Evolutionary conservation across 2,113 vertebrate genomes (phyloP).

Genomic region (Coracopsis vasa): DNA sequence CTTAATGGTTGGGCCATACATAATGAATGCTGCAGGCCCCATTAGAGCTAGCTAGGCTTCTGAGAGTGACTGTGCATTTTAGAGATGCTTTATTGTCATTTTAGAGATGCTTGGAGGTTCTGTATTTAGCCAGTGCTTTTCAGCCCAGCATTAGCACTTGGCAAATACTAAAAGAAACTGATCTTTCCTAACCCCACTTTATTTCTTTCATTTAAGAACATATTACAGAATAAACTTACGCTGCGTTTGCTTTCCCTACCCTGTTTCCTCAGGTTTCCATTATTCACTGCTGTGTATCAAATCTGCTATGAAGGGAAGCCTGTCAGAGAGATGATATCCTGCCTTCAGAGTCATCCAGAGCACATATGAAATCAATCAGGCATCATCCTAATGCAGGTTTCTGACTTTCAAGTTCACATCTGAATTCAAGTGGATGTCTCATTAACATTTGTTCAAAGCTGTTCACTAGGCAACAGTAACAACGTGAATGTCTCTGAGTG

Average conservation of each 20-base stretch:
- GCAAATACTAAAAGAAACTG: not conserved
- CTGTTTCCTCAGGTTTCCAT: slow-evolving; percentile 77
- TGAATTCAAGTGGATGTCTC: not conserved
- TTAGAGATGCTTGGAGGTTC: not conserved
- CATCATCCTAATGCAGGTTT: not conserved
- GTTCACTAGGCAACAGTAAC: not conserved
- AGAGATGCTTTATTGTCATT: not conserved
- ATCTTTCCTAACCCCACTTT: not conserved
- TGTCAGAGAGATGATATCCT: slow-evolving; percentile 82
- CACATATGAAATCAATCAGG: slow-evolving; percentile 70
- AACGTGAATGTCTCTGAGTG: not conserved
- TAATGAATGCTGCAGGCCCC: not conserved
- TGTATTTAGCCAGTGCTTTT: not conserved
- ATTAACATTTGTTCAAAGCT: not conserved
- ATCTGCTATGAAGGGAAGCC: slow-evolving; percentile 87
- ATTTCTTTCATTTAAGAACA: not conserved
- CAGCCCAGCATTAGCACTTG: not conserved
- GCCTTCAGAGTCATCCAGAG: slow-evolving; percentile 86
- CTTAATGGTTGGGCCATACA: not conserved
- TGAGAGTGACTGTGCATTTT: not conserved
- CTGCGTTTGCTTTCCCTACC: not conserved
- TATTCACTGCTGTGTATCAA: slow-evolving; percentile 85
- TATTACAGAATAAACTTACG: not conserved
- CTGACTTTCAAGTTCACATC: not conserved
- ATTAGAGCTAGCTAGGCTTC: not conserved